Evolutionary conservation across 2,797 vertebrate genomes (phyloP).

Genomic region (Sebastes taczanowskii): DNA sequence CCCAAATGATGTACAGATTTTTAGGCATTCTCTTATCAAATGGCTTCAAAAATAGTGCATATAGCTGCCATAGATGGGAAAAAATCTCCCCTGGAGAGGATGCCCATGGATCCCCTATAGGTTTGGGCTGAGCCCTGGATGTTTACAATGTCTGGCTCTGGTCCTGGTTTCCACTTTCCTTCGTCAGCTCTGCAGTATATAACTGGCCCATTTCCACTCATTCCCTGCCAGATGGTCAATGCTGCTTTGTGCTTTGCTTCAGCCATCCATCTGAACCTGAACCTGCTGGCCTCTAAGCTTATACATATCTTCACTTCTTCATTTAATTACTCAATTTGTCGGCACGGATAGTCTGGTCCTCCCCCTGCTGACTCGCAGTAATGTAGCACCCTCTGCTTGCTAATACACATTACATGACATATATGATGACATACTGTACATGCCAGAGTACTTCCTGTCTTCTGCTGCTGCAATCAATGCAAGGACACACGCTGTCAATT

Average conservation of each 20-base stretch:
- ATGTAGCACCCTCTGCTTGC: background rate
- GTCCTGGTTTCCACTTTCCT: background rate
- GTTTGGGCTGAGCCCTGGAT: no score
- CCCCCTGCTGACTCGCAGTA: background rate
- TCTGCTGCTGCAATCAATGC: background rate
- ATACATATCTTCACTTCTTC: background rate
- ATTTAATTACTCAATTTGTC: background rate
- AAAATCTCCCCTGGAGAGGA: no score
- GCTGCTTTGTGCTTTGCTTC: background rate
- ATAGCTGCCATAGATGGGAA: no score
- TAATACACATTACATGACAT: background rate
- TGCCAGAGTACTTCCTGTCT: background rate
- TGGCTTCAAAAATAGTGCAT: no score
- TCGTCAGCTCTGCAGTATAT: background rate
- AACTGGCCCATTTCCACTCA: background rate
- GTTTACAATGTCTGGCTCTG: no score
- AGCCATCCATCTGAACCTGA: background rate
- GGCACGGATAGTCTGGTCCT: background rate
- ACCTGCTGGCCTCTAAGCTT: background rate
- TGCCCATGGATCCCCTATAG: no score
- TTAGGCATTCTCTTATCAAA: no score
- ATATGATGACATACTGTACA: background rate
- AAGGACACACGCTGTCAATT: background rate
- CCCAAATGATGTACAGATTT: no score
- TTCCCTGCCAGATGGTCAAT: background rate